Evolutionary conservation across 2,113 vertebrate genomes (phyloP).

Genomic region (Casuarius casuarius): DNA sequence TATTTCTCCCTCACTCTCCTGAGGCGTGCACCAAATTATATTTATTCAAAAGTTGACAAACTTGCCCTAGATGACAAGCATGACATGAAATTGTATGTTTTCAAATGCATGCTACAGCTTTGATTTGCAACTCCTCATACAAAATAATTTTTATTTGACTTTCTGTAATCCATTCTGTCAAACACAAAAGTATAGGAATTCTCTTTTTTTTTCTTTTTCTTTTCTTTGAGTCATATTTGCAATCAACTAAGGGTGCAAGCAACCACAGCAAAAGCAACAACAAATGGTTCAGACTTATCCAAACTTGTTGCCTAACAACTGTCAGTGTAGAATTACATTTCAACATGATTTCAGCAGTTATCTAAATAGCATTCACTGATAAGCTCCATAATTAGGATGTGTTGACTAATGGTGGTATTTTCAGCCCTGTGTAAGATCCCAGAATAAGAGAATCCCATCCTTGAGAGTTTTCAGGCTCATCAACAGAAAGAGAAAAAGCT

Average conservation of each 20-base stretch:
- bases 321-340: neutral
- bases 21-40: neutral
- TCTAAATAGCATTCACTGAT: neutral
- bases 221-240: neutral
- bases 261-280: neutral
- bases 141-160: neutral
- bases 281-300: neutral
- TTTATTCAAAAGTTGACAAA: neutral
- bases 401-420: neutral
- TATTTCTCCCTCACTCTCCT: neutral
- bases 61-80: neutral
- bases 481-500: neutral
- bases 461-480: neutral
- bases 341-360: neutral
- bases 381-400: neutral
- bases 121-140: neutral
- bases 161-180: neutral
- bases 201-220: accelerated
- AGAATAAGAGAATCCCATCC: neutral
- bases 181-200: neutral
- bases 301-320: neutral
- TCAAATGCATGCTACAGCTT: neutral
- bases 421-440: neutral
- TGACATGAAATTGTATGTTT: neutral
- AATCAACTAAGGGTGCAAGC: neutral